Base-by-base conservation (phyloP, 2,888 invertebrate genomes). In the Agonopterix heracliana region DNA sequence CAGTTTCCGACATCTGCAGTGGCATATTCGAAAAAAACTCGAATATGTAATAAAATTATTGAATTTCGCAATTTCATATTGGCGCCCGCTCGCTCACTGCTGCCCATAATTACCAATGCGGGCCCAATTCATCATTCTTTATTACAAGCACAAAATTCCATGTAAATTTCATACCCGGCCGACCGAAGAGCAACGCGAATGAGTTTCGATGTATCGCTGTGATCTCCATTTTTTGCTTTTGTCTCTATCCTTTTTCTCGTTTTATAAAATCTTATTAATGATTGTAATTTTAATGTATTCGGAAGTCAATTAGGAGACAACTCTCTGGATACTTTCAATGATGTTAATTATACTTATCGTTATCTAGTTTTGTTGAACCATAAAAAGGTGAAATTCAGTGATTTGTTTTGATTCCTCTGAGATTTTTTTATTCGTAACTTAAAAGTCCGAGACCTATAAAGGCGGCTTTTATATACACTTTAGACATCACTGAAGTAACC, bases 121-220 rank as follows among this genome's bases (percentile, higher is more conserved):
- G 78, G 74, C 71, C 71, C 87, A 84, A 87, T 88, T 84, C 84
- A 87, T 87, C 87, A 87, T 85, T 83, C 81, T 87, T 88, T 87
- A 87, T 87, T 86, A 84, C 84, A 80, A 78, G 78, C 82, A 78
- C 81, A 73, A 85, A 83, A 83, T 83, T 82, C 83, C 82, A 83
- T 85, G 86, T 82, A 88, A 86, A 87, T 86, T 84, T 84, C 78
- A 81, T 80, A 78, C 74, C 66, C 68, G 71, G 71, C 72, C 71
- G 71, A 71, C 72, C 71, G 71, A 71, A 74, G 74, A 64, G 71
- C 69, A 60, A 64, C 66, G 68, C 64, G 77, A 78, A 79, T 81
- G 76, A 74, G 75, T 76, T 82, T 76, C 78, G 71, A 79, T 81
- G 71, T 78, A 83, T 82, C 75, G 73, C 66, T 59, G 63, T 72